Evolutionary conservation across 2,797 vertebrate species (phyloP).

Genomic region (Scyliorhinus canicula): DNA sequence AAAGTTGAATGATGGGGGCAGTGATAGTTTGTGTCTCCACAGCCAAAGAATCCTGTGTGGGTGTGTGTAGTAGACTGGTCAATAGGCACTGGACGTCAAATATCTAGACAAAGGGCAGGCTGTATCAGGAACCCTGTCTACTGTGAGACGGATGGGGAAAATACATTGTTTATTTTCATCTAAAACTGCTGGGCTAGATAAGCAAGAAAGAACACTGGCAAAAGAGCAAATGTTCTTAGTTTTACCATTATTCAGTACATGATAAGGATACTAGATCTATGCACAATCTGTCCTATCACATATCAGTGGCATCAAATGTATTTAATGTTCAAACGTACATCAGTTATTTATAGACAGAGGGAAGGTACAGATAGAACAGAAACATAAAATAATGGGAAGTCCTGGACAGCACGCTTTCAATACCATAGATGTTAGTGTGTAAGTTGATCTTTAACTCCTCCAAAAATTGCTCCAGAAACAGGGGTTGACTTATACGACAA

Average conservation of each 20-base stretch:
- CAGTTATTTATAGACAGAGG: not conserved
- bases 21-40: slow-evolving; percentile 42
- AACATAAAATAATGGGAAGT: not conserved
- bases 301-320: not conserved
- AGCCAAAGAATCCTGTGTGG: slow-evolving; percentile 20
- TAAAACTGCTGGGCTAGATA: slow-evolving; percentile 3
- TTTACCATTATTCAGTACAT: not conserved
- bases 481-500: not conserved
- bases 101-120: slow-evolving; percentile 45
- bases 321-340: not conserved
- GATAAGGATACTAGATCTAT: not conserved
- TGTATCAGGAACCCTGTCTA: slow-evolving; percentile 46
- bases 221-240: not conserved
- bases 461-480: not conserved
- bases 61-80: slow-evolving; percentile 35
- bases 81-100: slow-evolving; percentile 31
- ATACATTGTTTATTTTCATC: slow-evolving; percentile 21
- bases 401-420: not conserved
- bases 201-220: not conserved
- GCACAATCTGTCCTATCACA: not conserved
- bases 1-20: slow-evolving; percentile 36
- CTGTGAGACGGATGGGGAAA: slow-evolving; percentile 2
- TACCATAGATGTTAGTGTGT: not conserved
- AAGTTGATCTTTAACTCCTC: not conserved
- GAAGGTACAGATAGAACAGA: not conserved